phyloP scores from a whole-genome alignment of 2,888 invertebrate species.

The Ephialtes manifestator region DNA sequence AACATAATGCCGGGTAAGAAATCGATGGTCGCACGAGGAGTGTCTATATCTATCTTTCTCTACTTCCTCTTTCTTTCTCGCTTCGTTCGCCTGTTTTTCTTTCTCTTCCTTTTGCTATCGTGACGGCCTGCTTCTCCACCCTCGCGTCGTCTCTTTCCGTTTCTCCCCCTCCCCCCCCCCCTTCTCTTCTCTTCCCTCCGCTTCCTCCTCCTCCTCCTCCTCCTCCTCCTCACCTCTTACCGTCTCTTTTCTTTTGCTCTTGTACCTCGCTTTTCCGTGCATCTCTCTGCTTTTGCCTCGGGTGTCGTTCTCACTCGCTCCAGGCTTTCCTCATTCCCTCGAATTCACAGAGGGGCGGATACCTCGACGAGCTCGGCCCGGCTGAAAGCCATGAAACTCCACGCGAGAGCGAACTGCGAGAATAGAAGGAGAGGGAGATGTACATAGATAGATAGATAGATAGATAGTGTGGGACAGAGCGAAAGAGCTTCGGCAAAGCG shows the following conservation, averaged over 20 bases:
- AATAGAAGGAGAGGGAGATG: conserved; percentile 18
- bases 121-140: conserved; percentile 39
- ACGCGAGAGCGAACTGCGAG: conserved; percentile 45
- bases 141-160: conserved; percentile 29
- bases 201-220: conserved; percentile 40
- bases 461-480: conserved; percentile 40
- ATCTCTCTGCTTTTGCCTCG: conserved; percentile 13
- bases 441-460: conserved; percentile 55
- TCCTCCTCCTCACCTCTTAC: conserved; percentile 54
- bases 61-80: conserved; percentile 64
- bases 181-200: not conserved
- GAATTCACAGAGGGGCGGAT: conserved; percentile 53
- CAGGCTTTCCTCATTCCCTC: conserved; percentile 56
- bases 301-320: conserved; percentile 50
- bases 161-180: not conserved
- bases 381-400: conserved; percentile 60
- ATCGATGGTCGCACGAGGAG: conserved; percentile 48
- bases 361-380: conserved; percentile 47
- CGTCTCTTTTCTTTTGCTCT: conserved; percentile 63
- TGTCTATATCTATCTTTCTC: conserved; percentile 68
- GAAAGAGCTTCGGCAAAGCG: conserved; percentile 44
- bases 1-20: conserved; percentile 73
- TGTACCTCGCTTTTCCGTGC: conserved; percentile 63
- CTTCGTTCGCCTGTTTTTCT: conserved; percentile 66
- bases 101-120: conserved; percentile 52